Percentiles rank a stretch among this genome's conserved stretches.
Conservation (phyloP, 2,888 invertebrate species). For the Thereva nobilitata region DNA sequence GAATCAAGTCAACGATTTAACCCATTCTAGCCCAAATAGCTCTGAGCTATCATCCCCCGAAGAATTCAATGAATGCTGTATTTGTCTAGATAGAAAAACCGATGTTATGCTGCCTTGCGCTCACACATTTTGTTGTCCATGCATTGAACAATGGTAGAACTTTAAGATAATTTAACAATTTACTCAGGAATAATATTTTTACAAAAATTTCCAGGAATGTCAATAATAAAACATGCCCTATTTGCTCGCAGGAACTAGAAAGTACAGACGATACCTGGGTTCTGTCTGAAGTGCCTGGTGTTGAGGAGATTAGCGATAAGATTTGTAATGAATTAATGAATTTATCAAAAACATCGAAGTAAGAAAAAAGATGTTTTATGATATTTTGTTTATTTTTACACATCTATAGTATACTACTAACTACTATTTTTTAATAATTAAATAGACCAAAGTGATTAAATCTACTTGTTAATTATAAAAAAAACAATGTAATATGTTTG, state of each 20-base stretch:
- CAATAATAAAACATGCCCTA: constrained; percentile 70
- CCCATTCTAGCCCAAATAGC: constrained; percentile 25
- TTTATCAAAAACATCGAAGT: constrained; percentile 45
- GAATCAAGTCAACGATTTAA: constrained; percentile 51
- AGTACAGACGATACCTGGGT: constrained; percentile 70
- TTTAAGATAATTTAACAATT: background rate
- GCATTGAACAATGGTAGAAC: constrained; percentile 73
- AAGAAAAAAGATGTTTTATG: background rate
- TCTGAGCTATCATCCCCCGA: constrained; percentile 42
- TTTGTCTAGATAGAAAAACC: constrained; percentile 71
- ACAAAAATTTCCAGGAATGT: constrained; percentile 62
- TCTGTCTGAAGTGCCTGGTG: constrained; percentile 65
- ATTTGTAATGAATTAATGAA: constrained; percentile 56
- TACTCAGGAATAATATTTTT: background rate
- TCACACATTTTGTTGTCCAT: constrained; percentile 71
- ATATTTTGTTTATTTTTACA: background rate
- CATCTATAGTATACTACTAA: too few species aligned
- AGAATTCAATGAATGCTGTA: constrained; percentile 66
- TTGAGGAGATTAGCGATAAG: constrained; percentile 63
- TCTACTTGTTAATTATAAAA: too few species aligned
- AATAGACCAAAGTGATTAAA: too few species aligned
- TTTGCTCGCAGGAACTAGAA: constrained; percentile 67
- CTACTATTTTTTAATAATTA: too few species aligned
- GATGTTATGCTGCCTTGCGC: constrained; percentile 71
- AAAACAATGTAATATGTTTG: too few species aligned